These are phyloP conservation scores for Noturus placidus DNA, from an alignment of 2,113 vertebrate species.

Conservation along the genomic window DNA sequence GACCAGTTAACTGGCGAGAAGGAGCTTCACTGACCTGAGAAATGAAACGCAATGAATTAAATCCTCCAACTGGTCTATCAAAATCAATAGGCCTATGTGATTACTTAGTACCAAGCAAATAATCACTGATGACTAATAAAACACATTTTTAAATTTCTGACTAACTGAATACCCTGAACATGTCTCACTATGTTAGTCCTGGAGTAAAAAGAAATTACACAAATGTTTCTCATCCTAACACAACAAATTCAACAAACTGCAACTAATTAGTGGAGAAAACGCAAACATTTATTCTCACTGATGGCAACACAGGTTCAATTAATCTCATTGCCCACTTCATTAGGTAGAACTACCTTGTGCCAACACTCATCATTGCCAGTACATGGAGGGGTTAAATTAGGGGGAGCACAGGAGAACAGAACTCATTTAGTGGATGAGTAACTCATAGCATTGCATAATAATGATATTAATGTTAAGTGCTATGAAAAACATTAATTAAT, in stretches of 20 bases:
- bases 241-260: not conserved
- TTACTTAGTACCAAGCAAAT: not conserved
- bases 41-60: not conserved
- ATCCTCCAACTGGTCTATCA: not conserved
- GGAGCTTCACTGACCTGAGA: conserved; percentile 47
- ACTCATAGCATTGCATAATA: not conserved
- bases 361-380: not conserved
- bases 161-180: not conserved
- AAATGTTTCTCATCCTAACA: not conserved
- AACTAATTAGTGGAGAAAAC: not conserved
- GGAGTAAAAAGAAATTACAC: not conserved
- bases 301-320: not conserved
- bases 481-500: no score
- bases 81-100: not conserved
- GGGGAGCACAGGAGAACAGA: not conserved
- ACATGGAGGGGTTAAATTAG: not conserved
- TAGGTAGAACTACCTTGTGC: not conserved
- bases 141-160: not conserved
- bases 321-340: not conserved
- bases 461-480: not conserved
- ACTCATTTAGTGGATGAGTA: not conserved
- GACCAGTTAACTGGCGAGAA: conserved; percentile 27
- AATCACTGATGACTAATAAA: not conserved
- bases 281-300: not conserved
- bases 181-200: not conserved